Evolutionary conservation across 2,113 vertebrate species (phyloP), one percentile per base, ranked within the genome.

Genomic region (Nerophis ophidion): DNA sequence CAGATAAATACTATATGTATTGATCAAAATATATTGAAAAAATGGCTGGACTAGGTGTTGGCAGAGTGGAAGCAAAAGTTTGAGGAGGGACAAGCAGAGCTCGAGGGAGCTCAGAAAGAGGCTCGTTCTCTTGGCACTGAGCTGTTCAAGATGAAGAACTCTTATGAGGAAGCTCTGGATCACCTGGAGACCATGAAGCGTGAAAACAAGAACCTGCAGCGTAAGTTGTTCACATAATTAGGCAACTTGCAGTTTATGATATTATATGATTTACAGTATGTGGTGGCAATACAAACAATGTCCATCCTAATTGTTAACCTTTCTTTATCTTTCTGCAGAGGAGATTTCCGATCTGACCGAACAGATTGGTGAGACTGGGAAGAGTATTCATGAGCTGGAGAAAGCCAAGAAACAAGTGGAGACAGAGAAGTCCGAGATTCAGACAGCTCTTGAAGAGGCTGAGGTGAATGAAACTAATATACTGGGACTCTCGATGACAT

Each of bases 91-190:
- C 81, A 83, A 62, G 66, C 81, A 46, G 80, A 82, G 70, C 65
- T 93, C 57, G 92, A 93, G 55, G 85, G 87, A 10, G 65, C 90
- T 56, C 88, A 88, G 81, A 93, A 92, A 63, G 90, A 93, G 70
- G 85, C 91, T 65, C 86, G 90, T 48, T 89, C 90, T 49, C 87
- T 91, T 4, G 89, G 91, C 33, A 91, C 91, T 46, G 91, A 93
- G 60, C 83, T 91, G 49, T 93, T 93, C 79, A 93, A 93, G 76
- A 86, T 93, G 89, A 95, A 92, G 83, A 93, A 90, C 33, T 89
- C 91, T 52, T 93, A 91, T 10, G 91, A 93, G 65, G 85, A 87
- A 57, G 8, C 68, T 70, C 71, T 87, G 40, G 82, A 87, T 68
- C 84, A 87, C 1, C 74, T 88, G 48, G 84, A 87, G 75, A 85